Evolutionary conservation across 2,888 invertebrate genomes (phyloP), one percentile per base, ranked within the genome.

Genomic region (Drosophila monieri): DNA sequence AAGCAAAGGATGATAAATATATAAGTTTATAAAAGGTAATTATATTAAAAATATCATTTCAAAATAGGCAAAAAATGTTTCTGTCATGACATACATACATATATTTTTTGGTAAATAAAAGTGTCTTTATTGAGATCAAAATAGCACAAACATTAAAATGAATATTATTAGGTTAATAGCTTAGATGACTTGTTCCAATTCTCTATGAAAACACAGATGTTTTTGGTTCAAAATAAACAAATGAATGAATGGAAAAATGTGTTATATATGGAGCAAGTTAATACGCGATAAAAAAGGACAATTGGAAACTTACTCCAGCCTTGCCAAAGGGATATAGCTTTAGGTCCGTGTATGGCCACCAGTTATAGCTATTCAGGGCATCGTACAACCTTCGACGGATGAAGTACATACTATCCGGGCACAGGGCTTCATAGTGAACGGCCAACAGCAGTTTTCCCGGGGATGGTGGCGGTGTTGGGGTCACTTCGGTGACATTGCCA

Each of bases 281-380:
- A 14, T 35, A 14, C n/a, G 2, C 12, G 32, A 12, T 9, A 27
- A 32, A 12, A 30, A 32, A 32, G 3, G 37, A 6, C 10, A 3
- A 15, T 18, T 3, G n/a, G 9, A 9, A 9, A 80, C 90, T 79
- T 72, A 91, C 91, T 18, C 75, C 60, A 3, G 91, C 92, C 75
- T 91, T 90, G 23, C 91, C 91, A 48, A 89, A 91, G 1, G 91
- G 91, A 59, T 91, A 87, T 6, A 91, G 80, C 58, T 89, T 72
- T 6, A 91, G 74, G 21, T 90, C 85, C 0, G 85, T 85, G 48
- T 80, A 74, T 1, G 80, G 59, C 59, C 88, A 76, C 68, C 88
- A 88, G 23, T 74, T 74, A n/a, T 88, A 83, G 2, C 74, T 64
- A 3, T 55, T 53, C 71, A 91, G 86, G 2, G 89, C 78, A 25